Conservation (phyloP, 2,113 vertebrate genomes). For the Aegotheles bennettii region DNA sequence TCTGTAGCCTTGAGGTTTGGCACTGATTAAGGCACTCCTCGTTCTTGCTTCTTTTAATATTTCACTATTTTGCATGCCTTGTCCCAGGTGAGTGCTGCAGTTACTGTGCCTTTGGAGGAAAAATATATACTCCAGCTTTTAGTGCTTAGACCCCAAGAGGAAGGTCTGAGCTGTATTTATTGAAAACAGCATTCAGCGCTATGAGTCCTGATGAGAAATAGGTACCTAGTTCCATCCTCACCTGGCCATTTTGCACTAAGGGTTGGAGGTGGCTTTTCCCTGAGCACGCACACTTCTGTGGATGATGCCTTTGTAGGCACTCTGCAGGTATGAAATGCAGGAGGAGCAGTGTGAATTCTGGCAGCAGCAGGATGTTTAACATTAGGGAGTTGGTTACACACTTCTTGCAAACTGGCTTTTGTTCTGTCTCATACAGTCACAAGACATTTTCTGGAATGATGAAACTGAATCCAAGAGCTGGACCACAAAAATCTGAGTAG, state of each 20-base stretch:
- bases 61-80: neutral
- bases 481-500: neutral
- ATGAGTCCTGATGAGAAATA: neutral
- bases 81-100: neutral
- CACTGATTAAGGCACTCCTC: neutral
- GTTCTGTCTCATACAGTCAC: neutral
- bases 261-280: neutral
- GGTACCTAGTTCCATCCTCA: neutral
- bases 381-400: neutral
- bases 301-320: neutral
- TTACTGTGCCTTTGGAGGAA: neutral
- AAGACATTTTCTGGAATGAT: neutral
- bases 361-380: neutral
- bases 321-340: neutral
- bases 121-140: neutral
- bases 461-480: neutral
- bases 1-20: constrained; percentile 12
- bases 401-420: neutral
- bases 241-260: neutral
- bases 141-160: neutral
- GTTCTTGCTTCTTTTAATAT: neutral
- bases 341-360: neutral
- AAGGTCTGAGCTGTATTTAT: neutral
- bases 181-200: neutral
- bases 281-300: neutral